Evolutionary conservation across 2,888 invertebrate species (phyloP).

Genomic region (Phymatocera aterrima): DNA sequence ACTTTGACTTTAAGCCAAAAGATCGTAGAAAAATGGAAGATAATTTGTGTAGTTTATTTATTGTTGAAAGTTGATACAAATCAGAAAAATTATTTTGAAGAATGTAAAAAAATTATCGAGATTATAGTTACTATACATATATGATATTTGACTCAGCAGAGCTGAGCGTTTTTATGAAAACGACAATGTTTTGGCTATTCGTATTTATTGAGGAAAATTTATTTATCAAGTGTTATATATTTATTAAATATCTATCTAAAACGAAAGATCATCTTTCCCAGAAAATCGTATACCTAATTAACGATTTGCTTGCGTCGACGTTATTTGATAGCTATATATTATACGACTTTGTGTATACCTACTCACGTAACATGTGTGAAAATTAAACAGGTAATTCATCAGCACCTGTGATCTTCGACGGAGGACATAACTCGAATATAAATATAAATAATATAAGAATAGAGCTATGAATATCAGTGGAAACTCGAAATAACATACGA

Average conservation of each 20-base stretch:
- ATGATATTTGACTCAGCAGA: not conserved
- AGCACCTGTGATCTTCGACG: not conserved
- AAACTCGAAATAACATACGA: not conserved
- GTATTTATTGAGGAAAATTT: conserved; percentile 14
- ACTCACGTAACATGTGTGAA: not conserved
- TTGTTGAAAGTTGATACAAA: not conserved
- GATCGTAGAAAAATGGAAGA: not conserved
- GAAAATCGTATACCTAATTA: conserved; percentile 16
- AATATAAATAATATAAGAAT: not conserved
- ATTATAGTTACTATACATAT: not conserved
- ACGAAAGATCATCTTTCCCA: not conserved
- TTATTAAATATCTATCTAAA: not conserved
- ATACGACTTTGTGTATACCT: not conserved
- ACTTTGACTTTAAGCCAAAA: not conserved
- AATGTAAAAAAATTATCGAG: not conserved
- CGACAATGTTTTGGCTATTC: not conserved
- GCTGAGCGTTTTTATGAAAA: not conserved
- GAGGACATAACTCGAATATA: not conserved
- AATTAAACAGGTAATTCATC: not conserved
- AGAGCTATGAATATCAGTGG: not conserved
- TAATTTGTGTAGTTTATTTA: not conserved
- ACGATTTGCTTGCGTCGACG: conserved; percentile 30
- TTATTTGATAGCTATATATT: not conserved
- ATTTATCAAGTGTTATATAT: conserved; percentile 17
- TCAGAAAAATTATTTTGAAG: not conserved